These are phyloP conservation scores for Nematopogon swammerdamellus DNA, from an alignment of 2,888 invertebrate species.

Conservation along the genomic window DNA sequence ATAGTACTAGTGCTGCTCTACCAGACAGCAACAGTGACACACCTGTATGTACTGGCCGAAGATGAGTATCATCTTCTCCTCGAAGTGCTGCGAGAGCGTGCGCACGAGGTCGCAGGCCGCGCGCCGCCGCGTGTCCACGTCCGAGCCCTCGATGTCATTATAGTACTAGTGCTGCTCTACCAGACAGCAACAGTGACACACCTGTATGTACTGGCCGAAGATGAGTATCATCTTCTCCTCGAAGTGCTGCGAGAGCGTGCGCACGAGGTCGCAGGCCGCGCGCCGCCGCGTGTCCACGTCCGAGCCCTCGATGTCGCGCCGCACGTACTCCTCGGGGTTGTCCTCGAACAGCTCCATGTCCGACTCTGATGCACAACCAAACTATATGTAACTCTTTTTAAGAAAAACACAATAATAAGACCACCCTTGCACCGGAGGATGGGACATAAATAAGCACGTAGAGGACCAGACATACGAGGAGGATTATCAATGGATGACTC, in stretches of 20 bases:
- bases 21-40: too few relatives aligned
- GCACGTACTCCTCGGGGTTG: conserved; percentile 96
- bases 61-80: conserved; percentile 81
- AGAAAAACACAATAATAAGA: too few relatives aligned
- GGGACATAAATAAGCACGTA: too few relatives aligned
- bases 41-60: conserved; percentile 87
- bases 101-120: conserved; percentile 97
- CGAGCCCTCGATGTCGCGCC: conserved; percentile 96
- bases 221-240: conserved; percentile 85
- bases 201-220: conserved; percentile 84
- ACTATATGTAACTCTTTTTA: too few relatives aligned
- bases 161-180: too few relatives aligned
- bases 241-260: conserved; percentile 83
- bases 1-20: too few relatives aligned
- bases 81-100: conserved; percentile 84
- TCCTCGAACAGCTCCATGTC: conserved; percentile 98
- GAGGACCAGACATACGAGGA: too few relatives aligned
- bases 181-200: too few relatives aligned
- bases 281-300: conserved; percentile 95
- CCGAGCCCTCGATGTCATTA: too few relatives aligned
- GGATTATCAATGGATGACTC: too few relatives aligned
- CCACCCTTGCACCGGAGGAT: too few relatives aligned
- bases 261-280: conserved; percentile 96
- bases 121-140: conserved; percentile 85
- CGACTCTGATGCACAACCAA: too few relatives aligned